Conservation (phyloP, 1,140 invertebrate genomes). For the Intoshia linei region DNA sequence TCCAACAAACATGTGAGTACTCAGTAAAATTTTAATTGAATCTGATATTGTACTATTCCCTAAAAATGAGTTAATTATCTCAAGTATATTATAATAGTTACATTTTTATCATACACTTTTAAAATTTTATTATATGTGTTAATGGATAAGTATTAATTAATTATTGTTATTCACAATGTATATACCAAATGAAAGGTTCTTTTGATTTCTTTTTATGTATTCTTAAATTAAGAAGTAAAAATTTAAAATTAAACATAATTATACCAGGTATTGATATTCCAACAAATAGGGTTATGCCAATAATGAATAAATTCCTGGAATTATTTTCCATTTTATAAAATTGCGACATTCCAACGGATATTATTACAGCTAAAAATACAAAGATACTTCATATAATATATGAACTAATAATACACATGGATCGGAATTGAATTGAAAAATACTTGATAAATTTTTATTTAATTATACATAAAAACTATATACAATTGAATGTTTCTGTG, state of each 20-base stretch:
- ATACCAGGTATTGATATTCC: constrained; percentile 38
- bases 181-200: too few species aligned
- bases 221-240: too few species aligned
- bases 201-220: too few species aligned
- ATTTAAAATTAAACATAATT: constrained; percentile 34
- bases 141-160: too few species aligned
- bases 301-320: constrained; percentile 43
- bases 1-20: constrained; percentile 15
- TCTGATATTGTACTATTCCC: constrained; percentile 10
- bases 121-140: background rate
- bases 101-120: background rate
- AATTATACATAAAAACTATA: too few species aligned
- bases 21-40: constrained; percentile 10
- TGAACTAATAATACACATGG: too few species aligned
- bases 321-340: constrained; percentile 44
- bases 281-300: constrained; percentile 48
- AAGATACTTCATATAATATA: too few species aligned
- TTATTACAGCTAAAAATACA: constrained; percentile 3
- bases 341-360: constrained; percentile 28
- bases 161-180: too few species aligned
- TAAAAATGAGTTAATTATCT: constrained; percentile 6
- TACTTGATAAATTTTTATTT: too few species aligned
- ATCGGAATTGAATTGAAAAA: too few species aligned
- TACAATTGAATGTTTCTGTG: too few species aligned
- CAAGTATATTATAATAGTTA: background rate